These are phyloP conservation scores for Hipparchia semele DNA, from an alignment of 2,888 invertebrate species.

Conservation along the genomic window DNA sequence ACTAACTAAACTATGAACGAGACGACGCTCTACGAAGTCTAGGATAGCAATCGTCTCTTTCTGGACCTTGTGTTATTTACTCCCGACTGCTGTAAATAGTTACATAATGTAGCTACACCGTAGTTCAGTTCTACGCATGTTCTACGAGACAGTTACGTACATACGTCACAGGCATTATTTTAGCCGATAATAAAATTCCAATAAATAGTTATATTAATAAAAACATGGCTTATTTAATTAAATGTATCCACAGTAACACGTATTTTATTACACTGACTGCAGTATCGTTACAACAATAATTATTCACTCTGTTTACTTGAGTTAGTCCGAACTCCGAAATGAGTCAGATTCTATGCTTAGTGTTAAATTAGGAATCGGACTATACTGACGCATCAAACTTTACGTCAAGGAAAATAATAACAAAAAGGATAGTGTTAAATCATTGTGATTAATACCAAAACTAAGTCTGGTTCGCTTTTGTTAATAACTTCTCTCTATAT, in stretches of 20 bases:
- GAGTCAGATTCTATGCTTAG: not conserved
- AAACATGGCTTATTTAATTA: not conserved
- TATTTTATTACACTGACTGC: too few species aligned
- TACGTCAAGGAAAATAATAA: not conserved
- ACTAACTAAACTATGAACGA: too few species aligned
- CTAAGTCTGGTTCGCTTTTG: too few species aligned
- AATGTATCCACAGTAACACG: not conserved
- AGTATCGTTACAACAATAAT: conserved; percentile 5
- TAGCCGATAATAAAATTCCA: not conserved
- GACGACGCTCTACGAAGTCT: too few species aligned
- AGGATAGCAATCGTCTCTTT: too few species aligned
- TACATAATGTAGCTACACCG: too few species aligned
- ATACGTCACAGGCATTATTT: not conserved
- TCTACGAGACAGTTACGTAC: not conserved
- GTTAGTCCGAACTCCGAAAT: not conserved
- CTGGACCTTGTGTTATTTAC: too few species aligned
- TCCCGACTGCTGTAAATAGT: too few species aligned
- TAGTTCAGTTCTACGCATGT: too few species aligned
- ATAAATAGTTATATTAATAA: not conserved
- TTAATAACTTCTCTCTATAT: too few species aligned
- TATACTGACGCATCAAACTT: not conserved
- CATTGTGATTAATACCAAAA: not conserved
- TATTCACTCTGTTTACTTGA: conserved; percentile 3
- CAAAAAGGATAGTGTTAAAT: not conserved
- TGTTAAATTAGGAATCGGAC: conserved; percentile 1